A percentile compares a stretch with the other conserved stretches of the same genome.
Conservation (phyloP, 2,113 vertebrate species). For the Chaetops frenatus region DNA sequence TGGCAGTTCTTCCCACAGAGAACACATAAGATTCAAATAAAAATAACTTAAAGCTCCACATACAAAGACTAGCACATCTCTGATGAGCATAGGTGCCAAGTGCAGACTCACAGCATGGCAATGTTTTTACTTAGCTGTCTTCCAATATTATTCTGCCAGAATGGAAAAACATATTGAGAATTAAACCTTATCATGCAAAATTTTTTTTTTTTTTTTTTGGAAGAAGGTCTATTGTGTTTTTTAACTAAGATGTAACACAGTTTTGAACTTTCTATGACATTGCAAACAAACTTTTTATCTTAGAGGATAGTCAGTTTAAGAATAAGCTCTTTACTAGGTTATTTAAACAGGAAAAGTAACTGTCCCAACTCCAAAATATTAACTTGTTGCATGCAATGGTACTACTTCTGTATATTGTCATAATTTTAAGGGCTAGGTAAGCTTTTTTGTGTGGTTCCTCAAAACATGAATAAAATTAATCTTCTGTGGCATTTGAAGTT, state of each 20-base stretch:
- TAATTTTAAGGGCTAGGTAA: not conserved
- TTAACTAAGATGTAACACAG: not conserved
- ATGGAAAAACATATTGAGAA: not conserved
- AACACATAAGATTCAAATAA: not conserved
- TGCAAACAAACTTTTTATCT: not conserved
- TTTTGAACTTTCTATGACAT: not conserved
- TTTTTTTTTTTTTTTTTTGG: not conserved
- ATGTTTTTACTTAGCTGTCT: not conserved
- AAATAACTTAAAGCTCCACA: fast-evolving
- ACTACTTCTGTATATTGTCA: not conserved
- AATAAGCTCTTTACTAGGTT: not conserved
- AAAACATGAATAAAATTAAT: not conserved
- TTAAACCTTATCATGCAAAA: not conserved
- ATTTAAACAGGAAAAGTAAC: not conserved
- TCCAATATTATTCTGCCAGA: not conserved
- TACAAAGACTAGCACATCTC: not conserved
- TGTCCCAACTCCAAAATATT: not conserved
- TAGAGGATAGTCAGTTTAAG: not conserved
- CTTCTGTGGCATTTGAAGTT: not conserved
- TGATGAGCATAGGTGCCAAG: not conserved
- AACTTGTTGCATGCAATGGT: not conserved
- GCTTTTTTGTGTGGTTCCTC: not conserved
- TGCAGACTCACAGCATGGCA: not conserved
- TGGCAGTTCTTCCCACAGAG: not conserved
- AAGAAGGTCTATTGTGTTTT: not conserved